Conservation (phyloP, 2,113 vertebrate genomes). For the Pseudorectes ferrugineus region DNA sequence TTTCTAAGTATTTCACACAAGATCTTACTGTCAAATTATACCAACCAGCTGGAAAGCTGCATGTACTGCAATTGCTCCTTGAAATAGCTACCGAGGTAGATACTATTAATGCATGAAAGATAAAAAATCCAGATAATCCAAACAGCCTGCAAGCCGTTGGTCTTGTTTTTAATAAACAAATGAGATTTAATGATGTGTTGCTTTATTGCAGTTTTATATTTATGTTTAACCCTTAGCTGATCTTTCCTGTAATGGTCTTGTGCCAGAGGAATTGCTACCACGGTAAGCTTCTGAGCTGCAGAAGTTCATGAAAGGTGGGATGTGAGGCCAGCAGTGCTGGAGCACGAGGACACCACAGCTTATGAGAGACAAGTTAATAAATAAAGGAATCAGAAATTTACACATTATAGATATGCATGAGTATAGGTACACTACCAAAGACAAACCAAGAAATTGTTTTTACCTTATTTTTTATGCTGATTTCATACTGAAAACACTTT, state of each 20-base stretch:
- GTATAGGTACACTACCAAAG: not conserved
- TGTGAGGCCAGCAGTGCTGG: not conserved
- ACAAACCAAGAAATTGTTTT: not conserved
- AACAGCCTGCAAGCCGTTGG: not conserved
- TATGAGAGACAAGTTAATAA: not conserved
- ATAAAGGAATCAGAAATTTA: not conserved
- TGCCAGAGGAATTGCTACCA: not conserved
- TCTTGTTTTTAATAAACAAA: not conserved
- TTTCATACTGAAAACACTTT: not conserved
- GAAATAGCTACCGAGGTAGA: not conserved
- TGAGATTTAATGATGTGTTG: not conserved
- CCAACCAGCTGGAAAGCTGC: not conserved
- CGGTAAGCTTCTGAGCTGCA: not conserved
- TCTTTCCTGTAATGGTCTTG: not conserved
- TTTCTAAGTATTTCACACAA: not conserved
- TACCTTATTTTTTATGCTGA: conserved; percentile 47
- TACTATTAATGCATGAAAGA: not conserved
- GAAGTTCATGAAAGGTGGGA: not conserved
- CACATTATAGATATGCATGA: not conserved
- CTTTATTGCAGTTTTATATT: not conserved
- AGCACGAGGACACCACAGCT: not conserved
- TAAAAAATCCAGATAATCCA: not conserved
- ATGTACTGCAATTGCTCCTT: not conserved
- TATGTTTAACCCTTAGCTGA: not conserved
- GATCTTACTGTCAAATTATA: not conserved